Evolutionary conservation across 2,113 vertebrate genomes (phyloP).

Genomic region (Tautogolabrus adspersus): DNA sequence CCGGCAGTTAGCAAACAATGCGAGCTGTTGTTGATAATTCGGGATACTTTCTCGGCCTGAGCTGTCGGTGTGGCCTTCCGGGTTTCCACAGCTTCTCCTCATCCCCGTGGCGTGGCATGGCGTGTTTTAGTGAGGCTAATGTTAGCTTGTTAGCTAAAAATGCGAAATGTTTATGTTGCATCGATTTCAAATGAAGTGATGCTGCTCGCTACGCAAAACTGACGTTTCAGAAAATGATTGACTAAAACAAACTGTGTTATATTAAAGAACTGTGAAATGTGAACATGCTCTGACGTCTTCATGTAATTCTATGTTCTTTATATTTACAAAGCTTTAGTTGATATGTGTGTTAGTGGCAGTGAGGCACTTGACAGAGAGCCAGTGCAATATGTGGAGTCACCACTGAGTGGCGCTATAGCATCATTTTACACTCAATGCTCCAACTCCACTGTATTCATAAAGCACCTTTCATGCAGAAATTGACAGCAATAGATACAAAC

Average conservation of each 20-base stretch:
- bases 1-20: slow-evolving; percentile 59
- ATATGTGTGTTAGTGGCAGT: neutral
- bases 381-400: slow-evolving; percentile 33
- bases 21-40: no score
- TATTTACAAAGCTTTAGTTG: neutral
- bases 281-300: no score
- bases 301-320: neutral
- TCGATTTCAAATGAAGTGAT: neutral
- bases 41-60: slow-evolving; percentile 13
- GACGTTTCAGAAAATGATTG: no score
- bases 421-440: neutral
- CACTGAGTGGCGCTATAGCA: slow-evolving; percentile 66
- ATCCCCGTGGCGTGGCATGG: neutral
- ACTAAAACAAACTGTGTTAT: no score
- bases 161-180: neutral
- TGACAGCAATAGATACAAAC: no score
- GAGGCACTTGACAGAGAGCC: slow-evolving; percentile 51
- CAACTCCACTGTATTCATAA: no score
- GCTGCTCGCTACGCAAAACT: no score
- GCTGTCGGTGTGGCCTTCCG: slow-evolving; percentile 55
- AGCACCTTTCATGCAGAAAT: no score
- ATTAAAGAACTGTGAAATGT: no score
- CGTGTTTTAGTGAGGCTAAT: slow-evolving; percentile 12
- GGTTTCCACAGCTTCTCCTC: slow-evolving; percentile 21
- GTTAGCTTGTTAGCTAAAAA: slow-evolving; percentile 12